Conservation (phyloP, 2,797 vertebrate species). For the Rhinoraja longicauda region DNA sequence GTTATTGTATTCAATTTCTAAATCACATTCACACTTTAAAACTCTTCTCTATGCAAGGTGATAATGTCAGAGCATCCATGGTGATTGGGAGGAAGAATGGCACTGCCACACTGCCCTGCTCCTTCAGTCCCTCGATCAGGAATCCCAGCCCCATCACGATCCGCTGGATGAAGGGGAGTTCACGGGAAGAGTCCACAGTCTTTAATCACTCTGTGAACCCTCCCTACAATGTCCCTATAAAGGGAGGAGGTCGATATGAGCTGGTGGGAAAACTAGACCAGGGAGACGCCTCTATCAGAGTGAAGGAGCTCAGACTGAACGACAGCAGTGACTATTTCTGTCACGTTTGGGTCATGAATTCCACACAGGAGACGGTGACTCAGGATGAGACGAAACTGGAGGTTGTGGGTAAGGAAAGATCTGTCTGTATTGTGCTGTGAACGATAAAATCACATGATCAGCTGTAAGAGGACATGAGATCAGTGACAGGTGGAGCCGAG, state of each 20-base stretch:
- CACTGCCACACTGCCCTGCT: neutral
- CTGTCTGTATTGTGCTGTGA: too few species aligned
- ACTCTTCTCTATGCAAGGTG: neutral
- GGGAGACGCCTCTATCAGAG: neutral
- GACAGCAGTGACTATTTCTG: neutral
- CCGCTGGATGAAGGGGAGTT: constrained; percentile 5
- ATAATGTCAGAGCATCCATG: too few species aligned
- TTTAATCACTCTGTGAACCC: neutral
- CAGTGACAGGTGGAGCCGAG: too few species aligned
- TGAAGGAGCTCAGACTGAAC: neutral
- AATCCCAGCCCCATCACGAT: neutral
- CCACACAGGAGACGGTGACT: neutral
- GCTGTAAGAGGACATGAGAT: too few species aligned
- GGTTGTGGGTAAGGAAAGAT: too few species aligned
- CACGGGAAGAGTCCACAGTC: neutral
- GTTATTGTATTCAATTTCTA: too few species aligned
- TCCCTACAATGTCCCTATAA: neutral
- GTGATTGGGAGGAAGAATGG: neutral
- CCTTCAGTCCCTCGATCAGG: neutral
- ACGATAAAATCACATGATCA: too few species aligned
- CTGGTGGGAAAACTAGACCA: neutral
- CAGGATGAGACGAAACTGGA: neutral
- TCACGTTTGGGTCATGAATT: neutral
- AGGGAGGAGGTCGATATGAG: neutral
- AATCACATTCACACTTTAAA: too few species aligned